Evolutionary conservation across 2,797 vertebrate species (phyloP), one percentile per base, ranked within the genome.

Genomic region (Cossypha polioptera): DNA sequence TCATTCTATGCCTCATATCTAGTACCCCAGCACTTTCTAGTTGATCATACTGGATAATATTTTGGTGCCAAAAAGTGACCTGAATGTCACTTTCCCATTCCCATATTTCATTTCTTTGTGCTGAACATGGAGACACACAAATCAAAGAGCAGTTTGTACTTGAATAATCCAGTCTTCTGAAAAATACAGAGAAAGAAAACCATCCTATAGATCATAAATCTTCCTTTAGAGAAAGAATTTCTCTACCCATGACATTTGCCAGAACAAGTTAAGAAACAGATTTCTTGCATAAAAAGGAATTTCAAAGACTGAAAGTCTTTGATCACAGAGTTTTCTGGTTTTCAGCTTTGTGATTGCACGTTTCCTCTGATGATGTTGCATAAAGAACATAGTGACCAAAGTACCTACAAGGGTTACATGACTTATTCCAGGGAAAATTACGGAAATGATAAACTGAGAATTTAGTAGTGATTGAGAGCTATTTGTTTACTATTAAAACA

Each of bases 141-240:
- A 94, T 92, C 85, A 84, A 72, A 86, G 73, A 76, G 26, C 9
- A 71, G 15, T 81, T 95, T 90, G 43, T 72, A 43, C 82, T 78
- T 79, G 72, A 84, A 82, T 47, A 86, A 75, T 86, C 25, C 29
- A 29, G 38, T 66, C 65, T 77, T 50, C 73, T 62, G 88, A 68
- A 95, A 91, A 91, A 80, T 38, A 83, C 22, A 59, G 54, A 58
- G 66, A 80, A 89, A 71, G 36, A 59, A 87, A 91, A 68, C 40
- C 47, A 28, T 90, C 38, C 40, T 73, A n/a, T 35, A 55, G 51
- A 57, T 79, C 17, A 7, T 85, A 92, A 86, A 84, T 84, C 79
- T 91, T 88, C 33, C 43, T 36, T 74, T 61, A 82, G 69, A 82
- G 51, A 48, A 75, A 80, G 42, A 88, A 79, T 68, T 88, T 91